Evolutionary conservation across 2,797 vertebrate species (phyloP).

Genomic region (Notolepis coatsorum): DNA sequence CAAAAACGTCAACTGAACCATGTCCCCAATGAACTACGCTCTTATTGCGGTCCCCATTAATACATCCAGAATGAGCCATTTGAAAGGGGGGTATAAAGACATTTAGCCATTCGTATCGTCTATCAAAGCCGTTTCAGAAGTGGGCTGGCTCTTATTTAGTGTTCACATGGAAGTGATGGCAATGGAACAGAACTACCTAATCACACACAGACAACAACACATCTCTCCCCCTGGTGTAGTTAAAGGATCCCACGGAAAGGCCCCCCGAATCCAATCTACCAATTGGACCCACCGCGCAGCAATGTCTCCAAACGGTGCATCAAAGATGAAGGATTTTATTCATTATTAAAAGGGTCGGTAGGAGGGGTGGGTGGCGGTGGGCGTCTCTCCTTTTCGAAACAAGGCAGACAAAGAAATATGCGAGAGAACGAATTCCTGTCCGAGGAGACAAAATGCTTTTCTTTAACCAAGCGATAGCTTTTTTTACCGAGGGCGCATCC

Average conservation of each 20-base stretch:
- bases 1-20: slow-evolving; percentile 50
- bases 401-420: slow-evolving; percentile 12
- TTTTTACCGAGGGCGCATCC: slow-evolving; percentile 52
- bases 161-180: slow-evolving; percentile 68
- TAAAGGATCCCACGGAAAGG: slow-evolving; percentile 42
- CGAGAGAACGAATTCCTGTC: slow-evolving; percentile 39
- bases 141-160: slow-evolving; percentile 68
- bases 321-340: slow-evolving; percentile 57
- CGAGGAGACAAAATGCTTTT: slow-evolving; percentile 45
- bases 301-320: slow-evolving; percentile 40
- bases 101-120: slow-evolving; percentile 68
- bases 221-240: slow-evolving; percentile 44
- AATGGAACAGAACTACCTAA: slow-evolving; percentile 64
- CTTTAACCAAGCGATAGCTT: slow-evolving; percentile 36
- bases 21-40: slow-evolving; percentile 36
- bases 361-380: slow-evolving; percentile 15
- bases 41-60: slow-evolving; percentile 58
- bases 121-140: slow-evolving; percentile 74
- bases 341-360: slow-evolving; percentile 9
- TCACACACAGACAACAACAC: slow-evolving; percentile 74
- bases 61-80: slow-evolving; percentile 53
- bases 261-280: slow-evolving; percentile 31
- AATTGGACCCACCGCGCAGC: slow-evolving; percentile 13
- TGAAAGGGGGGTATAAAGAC: slow-evolving; percentile 56
- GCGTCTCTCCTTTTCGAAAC: slow-evolving; percentile 32